A percentile compares a stretch with the other conserved stretches of the same genome.
phyloP scores from a whole-genome alignment of 2,797 vertebrate species.

The Cryptoblepharus egeriae region DNA sequence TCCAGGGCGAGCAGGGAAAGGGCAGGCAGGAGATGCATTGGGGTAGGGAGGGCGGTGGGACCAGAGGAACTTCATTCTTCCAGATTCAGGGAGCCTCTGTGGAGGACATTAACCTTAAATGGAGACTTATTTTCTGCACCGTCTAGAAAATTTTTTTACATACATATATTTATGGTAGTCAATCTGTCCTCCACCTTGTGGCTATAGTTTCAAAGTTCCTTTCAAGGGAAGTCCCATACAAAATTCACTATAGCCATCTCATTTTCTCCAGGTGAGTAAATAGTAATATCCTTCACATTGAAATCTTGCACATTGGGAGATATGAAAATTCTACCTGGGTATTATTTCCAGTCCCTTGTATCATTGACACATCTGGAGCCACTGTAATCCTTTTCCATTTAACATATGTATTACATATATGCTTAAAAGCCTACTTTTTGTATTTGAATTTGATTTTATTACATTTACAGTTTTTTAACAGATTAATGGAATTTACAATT shows the following conservation, averaged over 20 bases:
- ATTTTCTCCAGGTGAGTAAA: background rate
- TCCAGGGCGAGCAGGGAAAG: no score
- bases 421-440: constrained; percentile 4
- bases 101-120: no score
- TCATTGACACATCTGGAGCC: background rate
- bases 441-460: no score
- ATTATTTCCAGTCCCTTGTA: background rate
- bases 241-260: background rate
- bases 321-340: background rate
- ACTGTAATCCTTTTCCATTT: background rate
- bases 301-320: background rate
- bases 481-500: background rate
- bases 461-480: background rate
- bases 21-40: no score
- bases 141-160: background rate
- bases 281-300: background rate
- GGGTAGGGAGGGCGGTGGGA: no score
- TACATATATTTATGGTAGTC: background rate
- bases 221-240: background rate
- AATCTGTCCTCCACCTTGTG: background rate
- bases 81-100: no score
- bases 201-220: background rate
- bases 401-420: background rate
- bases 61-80: no score
- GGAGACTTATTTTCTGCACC: no score